Evolutionary conservation across 2,888 invertebrate genomes (phyloP).

Genomic region (Eurois occulta): DNA sequence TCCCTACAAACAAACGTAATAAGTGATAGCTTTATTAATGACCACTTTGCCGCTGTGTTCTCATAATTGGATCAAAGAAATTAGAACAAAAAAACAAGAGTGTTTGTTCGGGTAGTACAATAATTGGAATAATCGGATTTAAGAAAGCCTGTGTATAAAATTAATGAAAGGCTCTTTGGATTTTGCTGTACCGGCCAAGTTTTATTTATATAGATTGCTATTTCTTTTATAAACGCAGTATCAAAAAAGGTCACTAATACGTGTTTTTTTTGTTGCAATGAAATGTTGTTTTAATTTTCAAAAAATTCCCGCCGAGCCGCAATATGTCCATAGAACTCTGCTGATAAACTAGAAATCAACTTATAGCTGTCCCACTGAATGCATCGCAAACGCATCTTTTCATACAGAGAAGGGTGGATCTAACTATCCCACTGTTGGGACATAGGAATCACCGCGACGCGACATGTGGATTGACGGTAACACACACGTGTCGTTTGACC

Average conservation of each 20-base stretch:
- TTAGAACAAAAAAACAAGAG: constrained; percentile 15
- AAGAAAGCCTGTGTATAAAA: background rate
- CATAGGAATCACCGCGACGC: background rate
- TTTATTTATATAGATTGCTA: background rate
- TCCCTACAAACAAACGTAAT: constrained; percentile 51
- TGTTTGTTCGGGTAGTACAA: constrained; percentile 1
- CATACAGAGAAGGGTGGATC: background rate
- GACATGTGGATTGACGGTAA: background rate
- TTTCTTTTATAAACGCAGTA: background rate
- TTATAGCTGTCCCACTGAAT: background rate
- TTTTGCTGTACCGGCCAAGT: background rate
- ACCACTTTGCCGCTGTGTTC: constrained; percentile 41
- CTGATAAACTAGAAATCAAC: background rate
- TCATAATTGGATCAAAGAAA: constrained; percentile 52
- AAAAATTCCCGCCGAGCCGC: no score
- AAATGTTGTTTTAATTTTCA: background rate
- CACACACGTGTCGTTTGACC: background rate
- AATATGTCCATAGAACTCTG: no score
- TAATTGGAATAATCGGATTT: constrained; percentile 47
- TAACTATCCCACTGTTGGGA: background rate
- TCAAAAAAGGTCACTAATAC: background rate
- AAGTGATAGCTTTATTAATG: constrained; percentile 57
- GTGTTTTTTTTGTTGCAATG: background rate
- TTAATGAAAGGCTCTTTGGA: background rate
- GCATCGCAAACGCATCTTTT: background rate